Evolutionary conservation across 2,888 invertebrate genomes (phyloP).

Genomic region (Trichopria drosophilae): DNA sequence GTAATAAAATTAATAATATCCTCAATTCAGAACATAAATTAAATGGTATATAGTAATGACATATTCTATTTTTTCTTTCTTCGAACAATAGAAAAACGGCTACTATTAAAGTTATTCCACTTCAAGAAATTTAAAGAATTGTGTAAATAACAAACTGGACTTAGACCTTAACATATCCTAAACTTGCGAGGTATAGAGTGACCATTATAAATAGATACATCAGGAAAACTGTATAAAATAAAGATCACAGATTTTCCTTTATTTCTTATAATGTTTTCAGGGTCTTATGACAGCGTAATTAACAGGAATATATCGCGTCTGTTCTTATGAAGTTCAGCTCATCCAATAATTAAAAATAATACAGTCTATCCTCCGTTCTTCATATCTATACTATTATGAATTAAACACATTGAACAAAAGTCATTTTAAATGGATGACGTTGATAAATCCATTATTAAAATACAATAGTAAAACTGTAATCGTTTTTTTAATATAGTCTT

Average conservation of each 20-base stretch:
- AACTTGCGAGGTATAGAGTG: constrained; percentile 48
- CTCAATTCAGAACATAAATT: no score
- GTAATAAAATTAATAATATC: constrained; percentile 47
- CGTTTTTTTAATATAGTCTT: constrained; percentile 46
- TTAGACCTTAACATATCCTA: no score
- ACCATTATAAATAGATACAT: constrained; percentile 35
- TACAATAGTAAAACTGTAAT: constrained; percentile 40
- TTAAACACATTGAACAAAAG: constrained; percentile 43
- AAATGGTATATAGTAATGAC: no score
- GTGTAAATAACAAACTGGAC: no score
- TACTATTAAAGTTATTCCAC: no score
- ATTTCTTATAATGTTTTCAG: constrained; percentile 29
- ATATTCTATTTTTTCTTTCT: no score
- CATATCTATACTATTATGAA: constrained; percentile 48
- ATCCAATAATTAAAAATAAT: constrained; percentile 37
- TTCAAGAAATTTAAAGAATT: no score
- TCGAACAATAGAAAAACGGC: no score
- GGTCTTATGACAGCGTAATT: constrained; percentile 26
- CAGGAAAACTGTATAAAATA: constrained; percentile 33
- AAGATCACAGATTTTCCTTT: constrained; percentile 33
- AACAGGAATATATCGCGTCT: constrained; percentile 28
- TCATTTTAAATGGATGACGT: constrained; percentile 44
- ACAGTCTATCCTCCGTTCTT: constrained; percentile 52
- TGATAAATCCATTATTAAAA: constrained; percentile 46
- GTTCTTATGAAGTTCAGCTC: constrained; percentile 20